Conservation (phyloP, 2,797 vertebrate species). For the Poeciliopsis turneri region DNA sequence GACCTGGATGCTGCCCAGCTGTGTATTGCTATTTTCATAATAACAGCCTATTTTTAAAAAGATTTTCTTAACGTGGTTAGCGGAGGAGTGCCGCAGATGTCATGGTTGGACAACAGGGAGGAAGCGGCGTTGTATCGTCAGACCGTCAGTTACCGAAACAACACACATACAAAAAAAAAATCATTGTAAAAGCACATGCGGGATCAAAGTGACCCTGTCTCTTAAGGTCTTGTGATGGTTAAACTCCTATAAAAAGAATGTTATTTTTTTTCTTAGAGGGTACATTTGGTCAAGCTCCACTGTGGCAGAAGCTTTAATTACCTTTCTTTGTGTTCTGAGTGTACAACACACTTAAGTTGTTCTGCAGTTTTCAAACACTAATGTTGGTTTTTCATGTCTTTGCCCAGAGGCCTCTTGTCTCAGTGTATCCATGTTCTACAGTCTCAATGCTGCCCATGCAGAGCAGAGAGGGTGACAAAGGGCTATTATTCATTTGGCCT, state of each 20-base stretch:
- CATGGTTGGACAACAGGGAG: too few species aligned
- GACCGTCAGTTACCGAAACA: too few species aligned
- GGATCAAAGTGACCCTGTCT: too few species aligned
- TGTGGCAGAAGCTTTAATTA: conserved; percentile 3
- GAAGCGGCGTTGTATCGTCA: too few species aligned
- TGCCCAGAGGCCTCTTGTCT: conserved; percentile 8
- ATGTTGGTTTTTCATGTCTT: conserved; percentile 5
- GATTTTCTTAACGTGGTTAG: too few species aligned
- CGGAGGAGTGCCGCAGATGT: too few species aligned
- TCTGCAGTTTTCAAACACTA: neutral
- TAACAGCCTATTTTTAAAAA: neutral
- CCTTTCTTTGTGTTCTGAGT: neutral
- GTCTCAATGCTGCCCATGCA: neutral
- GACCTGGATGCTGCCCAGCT: neutral
- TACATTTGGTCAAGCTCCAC: neutral
- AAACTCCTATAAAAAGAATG: neutral
- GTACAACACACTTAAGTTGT: neutral
- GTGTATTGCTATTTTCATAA: neutral
- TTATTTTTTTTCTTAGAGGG: neutral
- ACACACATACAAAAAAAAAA: too few species aligned
- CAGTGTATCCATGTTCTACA: neutral
- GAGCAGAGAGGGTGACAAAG: neutral
- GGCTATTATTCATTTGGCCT: conserved; percentile 3
- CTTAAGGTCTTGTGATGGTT: too few species aligned
- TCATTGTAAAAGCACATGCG: too few species aligned